A percentile compares a stretch with the other conserved stretches of the same genome.
These are phyloP conservation scores for Amazona guildingii DNA, from an alignment of 2,113 vertebrate species.

Conservation along the genomic window DNA sequence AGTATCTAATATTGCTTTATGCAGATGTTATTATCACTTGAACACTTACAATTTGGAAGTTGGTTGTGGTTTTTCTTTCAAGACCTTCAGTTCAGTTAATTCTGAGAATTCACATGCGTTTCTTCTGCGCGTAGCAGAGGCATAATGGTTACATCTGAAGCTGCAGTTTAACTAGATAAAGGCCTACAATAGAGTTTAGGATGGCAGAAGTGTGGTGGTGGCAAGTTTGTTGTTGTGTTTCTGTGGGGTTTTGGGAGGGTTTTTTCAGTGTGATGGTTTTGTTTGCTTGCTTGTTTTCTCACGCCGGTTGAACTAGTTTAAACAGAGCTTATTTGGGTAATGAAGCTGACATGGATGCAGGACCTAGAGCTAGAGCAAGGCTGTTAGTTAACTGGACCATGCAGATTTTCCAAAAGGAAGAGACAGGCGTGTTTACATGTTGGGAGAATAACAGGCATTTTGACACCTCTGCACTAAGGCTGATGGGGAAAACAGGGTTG, in stretches of 20 bases:
- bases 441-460: not conserved
- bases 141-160: rapidly evolving
- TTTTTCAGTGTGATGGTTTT: not conserved
- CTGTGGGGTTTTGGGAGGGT: not conserved
- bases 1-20: not conserved
- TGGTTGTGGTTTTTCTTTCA: not conserved
- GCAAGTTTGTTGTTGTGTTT: not conserved
- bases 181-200: not conserved
- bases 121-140: rapidly evolving
- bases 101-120: rapidly evolving
- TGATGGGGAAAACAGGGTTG: not conserved
- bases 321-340: not conserved
- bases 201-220: not conserved
- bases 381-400: not conserved
- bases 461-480: not conserved
- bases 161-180: not conserved
- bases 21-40: not conserved
- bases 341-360: not conserved
- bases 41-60: not conserved
- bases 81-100: not conserved
- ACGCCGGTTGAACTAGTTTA: not conserved
- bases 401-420: not conserved
- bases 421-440: rapidly evolving
- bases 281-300: not conserved
- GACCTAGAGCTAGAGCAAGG: not conserved